Evolutionary conservation across 2,888 invertebrate genomes (phyloP), one percentile per base, ranked within the genome.

Genomic region (Shargacucullia verbasci): DNA sequence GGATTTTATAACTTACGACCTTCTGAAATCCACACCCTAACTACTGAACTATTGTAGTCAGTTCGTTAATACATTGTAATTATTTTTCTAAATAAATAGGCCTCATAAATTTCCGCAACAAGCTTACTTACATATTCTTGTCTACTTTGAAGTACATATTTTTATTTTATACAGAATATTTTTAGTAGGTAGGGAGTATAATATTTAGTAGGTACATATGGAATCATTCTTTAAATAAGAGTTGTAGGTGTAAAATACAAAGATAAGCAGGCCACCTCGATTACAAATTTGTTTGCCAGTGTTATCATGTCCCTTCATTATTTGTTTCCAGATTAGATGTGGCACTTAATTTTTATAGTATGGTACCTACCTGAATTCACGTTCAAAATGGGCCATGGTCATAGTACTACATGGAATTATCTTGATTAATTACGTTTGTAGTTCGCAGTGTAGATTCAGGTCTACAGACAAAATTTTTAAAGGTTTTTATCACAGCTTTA

Each of bases 301-400:
- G 85, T 90, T 89, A 93, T 92, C 92, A 4, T 8, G 9, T 59
- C 89, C 90, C 86, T 88, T 79, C 68, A 69, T 71, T 91, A 91
- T 93, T 92, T 93, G 85, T 79, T 82, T 78, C 78, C 1, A 83
- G 92, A 93, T 93, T 86, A 92, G 83, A 85, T 82, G 78, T 75
- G 72, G 81, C 81, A 83, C 73, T 79, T 80, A 80, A 82, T 86
- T 90, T 89, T 89, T 89, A 68, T 62, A 63, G 48, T 60, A 65
- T n/a, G n/a, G 15, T 34, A n/a, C n/a, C n/a, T 31, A 60, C 60
- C 48, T 56, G 70, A 71, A 69, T 82, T 82, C 50, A 46, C 48
- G 50, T 62, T 60, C 31, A 61, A 88, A 83, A 80, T 76, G 67
- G 89, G 89, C 87, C 92, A 92, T 78, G 92, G 92, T 64, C 86